Conservation (phyloP, 2,113 vertebrate genomes). For the Seriola rivoliana region DNA sequence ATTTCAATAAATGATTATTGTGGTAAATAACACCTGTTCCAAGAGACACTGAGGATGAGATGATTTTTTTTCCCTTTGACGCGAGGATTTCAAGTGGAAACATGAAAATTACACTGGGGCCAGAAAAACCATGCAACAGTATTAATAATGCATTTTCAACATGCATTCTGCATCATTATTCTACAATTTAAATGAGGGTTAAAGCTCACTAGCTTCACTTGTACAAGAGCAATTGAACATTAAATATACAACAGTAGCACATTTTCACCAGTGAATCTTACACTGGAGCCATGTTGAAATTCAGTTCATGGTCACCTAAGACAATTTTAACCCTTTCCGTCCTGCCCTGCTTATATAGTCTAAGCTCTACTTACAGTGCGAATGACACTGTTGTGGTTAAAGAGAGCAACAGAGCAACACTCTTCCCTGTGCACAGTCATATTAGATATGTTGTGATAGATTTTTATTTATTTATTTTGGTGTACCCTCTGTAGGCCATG, state of each 20-base stretch:
- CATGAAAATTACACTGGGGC: conserved; percentile 46
- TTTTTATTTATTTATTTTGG: background rate
- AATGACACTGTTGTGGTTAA: conserved; percentile 6
- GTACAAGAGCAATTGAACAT: conserved; percentile 63
- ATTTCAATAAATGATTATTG: background rate
- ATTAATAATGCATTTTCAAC: conserved; percentile 76
- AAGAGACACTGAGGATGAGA: background rate
- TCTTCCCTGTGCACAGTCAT: too few species aligned
- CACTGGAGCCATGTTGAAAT: conserved; percentile 41
- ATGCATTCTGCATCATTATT: conserved; percentile 69
- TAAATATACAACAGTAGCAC: conserved; percentile 70
- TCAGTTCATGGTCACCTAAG: conserved; percentile 36
- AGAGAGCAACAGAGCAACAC: background rate
- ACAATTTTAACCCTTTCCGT: conserved; percentile 26
- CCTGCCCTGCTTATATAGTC: background rate
- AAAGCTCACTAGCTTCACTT: conserved; percentile 71
- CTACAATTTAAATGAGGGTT: conserved; percentile 79
- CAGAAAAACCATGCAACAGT: conserved; percentile 51
- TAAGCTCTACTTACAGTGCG: background rate
- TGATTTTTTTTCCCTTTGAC: background rate
- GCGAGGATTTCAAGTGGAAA: conserved; percentile 39
- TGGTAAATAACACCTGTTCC: conserved; percentile 1
- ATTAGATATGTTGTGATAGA: too few species aligned
- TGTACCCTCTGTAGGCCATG: background rate
- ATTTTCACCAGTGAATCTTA: conserved; percentile 47